Percentiles rank a stretch among this genome's conserved stretches.
phyloP scores from a whole-genome alignment of 2,113 vertebrate genomes.

The Triplophysa dalaica region DNA sequence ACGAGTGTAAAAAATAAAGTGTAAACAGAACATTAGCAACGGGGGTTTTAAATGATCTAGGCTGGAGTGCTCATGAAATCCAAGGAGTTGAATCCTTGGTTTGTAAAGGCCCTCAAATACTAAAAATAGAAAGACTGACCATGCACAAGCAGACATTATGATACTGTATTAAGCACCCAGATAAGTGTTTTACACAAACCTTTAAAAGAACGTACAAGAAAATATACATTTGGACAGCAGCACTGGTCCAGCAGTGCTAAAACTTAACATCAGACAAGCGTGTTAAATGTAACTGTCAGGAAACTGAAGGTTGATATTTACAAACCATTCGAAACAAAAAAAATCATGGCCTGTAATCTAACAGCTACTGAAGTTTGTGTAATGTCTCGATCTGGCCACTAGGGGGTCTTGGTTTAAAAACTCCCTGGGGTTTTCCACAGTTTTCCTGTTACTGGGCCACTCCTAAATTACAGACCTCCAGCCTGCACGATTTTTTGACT shows the following conservation, averaged over 20 bases:
- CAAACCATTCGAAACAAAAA: background rate
- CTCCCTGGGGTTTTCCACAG: background rate
- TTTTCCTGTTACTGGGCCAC: conserved; percentile 20
- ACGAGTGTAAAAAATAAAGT: conserved; percentile 27
- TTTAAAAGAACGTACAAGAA: conserved; percentile 28
- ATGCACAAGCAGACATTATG: conserved; percentile 73
- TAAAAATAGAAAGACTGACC: conserved; percentile 67
- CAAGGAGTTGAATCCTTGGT: conserved; percentile 46
- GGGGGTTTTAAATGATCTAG: conserved; percentile 44
- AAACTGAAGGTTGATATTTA: conserved; percentile 31
- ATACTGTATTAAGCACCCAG: conserved; percentile 62
- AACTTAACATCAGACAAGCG: conserved; percentile 18
- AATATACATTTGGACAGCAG: conserved; percentile 47
- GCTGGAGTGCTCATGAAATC: conserved; percentile 61
- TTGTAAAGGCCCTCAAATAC: conserved; percentile 49
- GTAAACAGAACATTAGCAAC: background rate
- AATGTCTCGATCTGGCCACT: conserved; percentile 28
- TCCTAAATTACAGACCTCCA: background rate
- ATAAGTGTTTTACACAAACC: conserved; percentile 47
- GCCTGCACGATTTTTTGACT: conserved; percentile 45
- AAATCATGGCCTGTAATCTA: conserved; percentile 9
- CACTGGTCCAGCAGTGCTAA: conserved; percentile 73
- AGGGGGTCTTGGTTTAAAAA: conserved; percentile 13
- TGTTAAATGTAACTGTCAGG: conserved; percentile 33
- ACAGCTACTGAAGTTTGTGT: background rate